These are phyloP conservation scores for Tauraco erythrolophus DNA, from an alignment of 2,113 vertebrate species.

Conservation along the genomic window DNA sequence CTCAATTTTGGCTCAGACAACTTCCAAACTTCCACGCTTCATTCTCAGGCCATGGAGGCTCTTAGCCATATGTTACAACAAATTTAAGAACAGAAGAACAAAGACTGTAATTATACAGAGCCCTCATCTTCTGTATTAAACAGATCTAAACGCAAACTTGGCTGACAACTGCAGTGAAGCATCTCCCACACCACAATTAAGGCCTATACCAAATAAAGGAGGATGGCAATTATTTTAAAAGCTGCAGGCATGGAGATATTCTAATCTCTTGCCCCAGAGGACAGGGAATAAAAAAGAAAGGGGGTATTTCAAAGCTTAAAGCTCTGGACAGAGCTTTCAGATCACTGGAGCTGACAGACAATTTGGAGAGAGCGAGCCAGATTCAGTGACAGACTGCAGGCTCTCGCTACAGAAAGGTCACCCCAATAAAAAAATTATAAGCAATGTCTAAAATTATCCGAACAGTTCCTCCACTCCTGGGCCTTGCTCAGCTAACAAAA, in stretches of 20 bases:
- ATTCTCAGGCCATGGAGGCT: constrained; percentile 10
- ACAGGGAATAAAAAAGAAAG: not conserved
- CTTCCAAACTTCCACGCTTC: not conserved
- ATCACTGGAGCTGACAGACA: not conserved
- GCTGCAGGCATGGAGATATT: not conserved
- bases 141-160: not conserved
- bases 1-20: constrained; percentile 19
- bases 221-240: constrained; percentile 24
- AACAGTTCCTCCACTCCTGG: not conserved
- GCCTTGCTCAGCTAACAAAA: constrained; percentile 4
- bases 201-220: not conserved
- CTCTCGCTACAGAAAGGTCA: not conserved
- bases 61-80: not conserved
- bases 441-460: constrained; percentile 50
- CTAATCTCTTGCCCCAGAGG: not conserved
- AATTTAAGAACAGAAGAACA: constrained; percentile 30
- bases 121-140: not conserved
- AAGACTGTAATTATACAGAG: not conserved
- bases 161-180: not conserved
- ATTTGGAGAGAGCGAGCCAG: not conserved
- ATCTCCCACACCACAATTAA: not conserved
- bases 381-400: constrained; percentile 37
- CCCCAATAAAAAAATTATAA: constrained; percentile 29
- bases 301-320: not conserved
- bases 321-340: not conserved